These are phyloP conservation scores for Hyperoodon ampullatus DNA, from an alignment of 2,113 vertebrate genomes.

Conservation along the genomic window DNA sequence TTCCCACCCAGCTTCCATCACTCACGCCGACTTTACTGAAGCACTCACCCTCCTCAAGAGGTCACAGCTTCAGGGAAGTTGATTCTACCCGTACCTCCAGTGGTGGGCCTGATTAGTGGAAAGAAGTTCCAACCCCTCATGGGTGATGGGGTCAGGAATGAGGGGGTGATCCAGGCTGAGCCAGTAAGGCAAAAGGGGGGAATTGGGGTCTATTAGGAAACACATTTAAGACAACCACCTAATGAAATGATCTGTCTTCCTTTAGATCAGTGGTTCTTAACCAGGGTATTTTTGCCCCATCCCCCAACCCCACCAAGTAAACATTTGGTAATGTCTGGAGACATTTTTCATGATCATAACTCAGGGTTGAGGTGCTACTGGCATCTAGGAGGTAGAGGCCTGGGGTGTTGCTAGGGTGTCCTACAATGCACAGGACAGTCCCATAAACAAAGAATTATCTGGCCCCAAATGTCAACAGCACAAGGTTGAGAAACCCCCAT, in stretches of 20 bases:
- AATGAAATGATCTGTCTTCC: not conserved
- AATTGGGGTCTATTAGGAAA: not conserved
- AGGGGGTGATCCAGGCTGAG: not conserved
- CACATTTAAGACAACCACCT: not conserved
- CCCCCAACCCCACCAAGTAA: not conserved
- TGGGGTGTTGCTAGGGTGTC: too few species aligned
- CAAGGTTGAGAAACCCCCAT: not conserved
- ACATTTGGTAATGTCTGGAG: not conserved
- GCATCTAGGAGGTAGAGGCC: not conserved
- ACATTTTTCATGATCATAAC: not conserved
- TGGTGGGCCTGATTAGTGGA: not conserved
- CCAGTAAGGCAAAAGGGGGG: not conserved
- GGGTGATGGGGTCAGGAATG: not conserved
- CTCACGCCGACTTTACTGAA: not conserved
- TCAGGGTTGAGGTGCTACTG: not conserved
- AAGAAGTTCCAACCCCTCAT: not conserved
- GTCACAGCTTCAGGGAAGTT: not conserved
- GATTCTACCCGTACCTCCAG: not conserved
- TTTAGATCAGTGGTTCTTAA: slow-evolving; percentile 5
- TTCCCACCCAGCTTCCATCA: not conserved
- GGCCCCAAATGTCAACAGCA: not conserved
- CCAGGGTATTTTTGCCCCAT: not conserved
- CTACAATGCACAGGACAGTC: not conserved
- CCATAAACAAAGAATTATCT: not conserved
- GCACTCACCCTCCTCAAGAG: not conserved